Percentiles rank a stretch among this genome's conserved stretches.
Evolutionary conservation across 2,888 invertebrate genomes (phyloP).

Genomic region (Caenorhabditis afra): DNA sequence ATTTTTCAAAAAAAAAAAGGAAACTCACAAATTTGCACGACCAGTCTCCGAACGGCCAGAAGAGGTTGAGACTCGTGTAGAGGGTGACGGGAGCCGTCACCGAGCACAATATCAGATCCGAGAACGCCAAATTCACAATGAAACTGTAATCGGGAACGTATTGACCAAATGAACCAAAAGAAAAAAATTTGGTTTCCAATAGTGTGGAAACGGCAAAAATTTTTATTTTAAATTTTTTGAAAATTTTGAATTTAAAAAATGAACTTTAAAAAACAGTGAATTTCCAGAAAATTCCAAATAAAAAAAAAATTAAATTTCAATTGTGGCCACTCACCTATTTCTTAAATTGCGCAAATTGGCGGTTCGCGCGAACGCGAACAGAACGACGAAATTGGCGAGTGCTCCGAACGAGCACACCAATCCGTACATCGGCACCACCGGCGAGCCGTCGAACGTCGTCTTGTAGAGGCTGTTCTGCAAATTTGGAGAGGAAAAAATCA

Average conservation of each 20-base stretch:
- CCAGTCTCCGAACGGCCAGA: conserved; percentile 79
- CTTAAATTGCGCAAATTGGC: conserved; percentile 76
- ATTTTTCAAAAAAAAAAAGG: no score
- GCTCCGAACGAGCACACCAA: conserved; percentile 78
- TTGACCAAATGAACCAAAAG: no score
- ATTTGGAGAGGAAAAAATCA: not conserved
- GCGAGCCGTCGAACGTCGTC: conserved; percentile 71
- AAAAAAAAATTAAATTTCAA: not conserved
- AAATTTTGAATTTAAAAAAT: no score
- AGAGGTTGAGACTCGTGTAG: conserved; percentile 77
- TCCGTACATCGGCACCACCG: conserved; percentile 73
- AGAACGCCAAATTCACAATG: conserved; percentile 79
- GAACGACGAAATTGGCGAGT: conserved; percentile 76
- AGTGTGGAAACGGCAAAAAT: no score
- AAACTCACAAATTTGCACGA: conserved; percentile 75
- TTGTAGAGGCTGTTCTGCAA: conserved; percentile 78
- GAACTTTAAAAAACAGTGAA: no score
- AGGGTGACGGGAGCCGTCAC: conserved; percentile 79
- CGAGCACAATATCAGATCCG: conserved; percentile 77
- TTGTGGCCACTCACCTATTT: conserved; percentile 66
- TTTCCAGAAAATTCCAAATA: no score
- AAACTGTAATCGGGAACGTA: conserved; percentile 64
- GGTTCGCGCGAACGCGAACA: conserved; percentile 72
- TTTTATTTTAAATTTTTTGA: no score
- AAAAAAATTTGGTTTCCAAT: no score